Base-by-base conservation (phyloP, 2,888 invertebrate species). In the Tinea pellionella region DNA sequence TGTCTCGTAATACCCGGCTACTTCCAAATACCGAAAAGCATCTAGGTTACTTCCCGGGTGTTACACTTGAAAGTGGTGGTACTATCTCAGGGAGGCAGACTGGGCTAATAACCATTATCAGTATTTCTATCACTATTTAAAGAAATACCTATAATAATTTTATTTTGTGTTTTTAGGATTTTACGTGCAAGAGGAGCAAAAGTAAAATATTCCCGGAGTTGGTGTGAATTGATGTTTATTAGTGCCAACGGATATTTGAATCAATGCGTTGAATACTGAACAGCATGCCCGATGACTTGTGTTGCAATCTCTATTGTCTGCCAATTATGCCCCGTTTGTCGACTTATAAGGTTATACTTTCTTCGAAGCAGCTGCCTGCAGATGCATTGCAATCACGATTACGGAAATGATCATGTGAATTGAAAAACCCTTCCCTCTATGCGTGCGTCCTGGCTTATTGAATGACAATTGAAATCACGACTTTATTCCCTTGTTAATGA, bases 281-380 rank as follows among this genome's bases (percentile, higher is more conserved):
- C 53, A 53, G 53, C 53, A 53, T n/a, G 24, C 47, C 47, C 53
- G 53, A 53, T 53, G 53, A 53, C 53, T 53, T 24, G 53, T 53
- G 24, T 32, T 32, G 57, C 57, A 32, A 57, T 30, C 57, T 57
- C 30, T 57, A 73, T 71, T 78, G 78, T 77, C 78, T 75, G 78
- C 76, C 76, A 82, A 80, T 82, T 80, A 80, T 71, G 69, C 69
- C 70, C 72, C 72, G 74, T 74, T 72, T 57, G 53, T 53, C 53
- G 57, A 30, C 30, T 32, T 57, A 30, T 57, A 57, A 53, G 57
- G 30, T 32, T 57, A 30, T 57, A 57, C 57, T 57, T 57, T 57
- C 57, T 57, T 57, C 57, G 32, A 32, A 32, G 30, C 30, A 32
- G 29, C 55, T 24, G 55, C 57, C 32, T 32, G 57, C 57, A 57